Percentiles rank a stretch among this genome's conserved stretches.
Evolutionary conservation across 2,888 invertebrate genomes (phyloP).

Genomic region (Julus scandinavius): DNA sequence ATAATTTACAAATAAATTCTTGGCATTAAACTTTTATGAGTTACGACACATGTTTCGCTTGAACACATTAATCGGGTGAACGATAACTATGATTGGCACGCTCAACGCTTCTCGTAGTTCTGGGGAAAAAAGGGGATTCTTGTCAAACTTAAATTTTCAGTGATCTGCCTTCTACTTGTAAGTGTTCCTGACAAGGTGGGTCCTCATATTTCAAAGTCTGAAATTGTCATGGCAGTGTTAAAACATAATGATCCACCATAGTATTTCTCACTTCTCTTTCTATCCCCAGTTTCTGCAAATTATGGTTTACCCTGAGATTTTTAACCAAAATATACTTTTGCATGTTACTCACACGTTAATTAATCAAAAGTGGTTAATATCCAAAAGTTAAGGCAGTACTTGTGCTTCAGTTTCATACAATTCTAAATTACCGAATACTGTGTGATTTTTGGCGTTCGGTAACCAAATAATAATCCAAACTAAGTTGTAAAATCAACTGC

Average conservation of each 20-base stretch:
- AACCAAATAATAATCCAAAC: no score
- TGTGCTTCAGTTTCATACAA: not conserved
- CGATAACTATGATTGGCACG: constrained; percentile 10
- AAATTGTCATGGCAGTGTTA: not conserved
- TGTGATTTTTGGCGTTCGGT: no score
- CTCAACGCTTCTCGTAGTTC: not conserved
- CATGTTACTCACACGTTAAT: not conserved
- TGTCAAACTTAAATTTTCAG: not conserved
- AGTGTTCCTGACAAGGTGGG: no score
- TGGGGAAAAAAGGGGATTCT: not conserved
- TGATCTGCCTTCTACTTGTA: no score
- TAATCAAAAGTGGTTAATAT: not conserved
- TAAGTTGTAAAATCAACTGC: no score
- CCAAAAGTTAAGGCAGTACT: not conserved
- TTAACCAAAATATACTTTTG: not conserved
- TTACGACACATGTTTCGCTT: constrained; percentile 10
- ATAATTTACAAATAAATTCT: constrained; percentile 36
- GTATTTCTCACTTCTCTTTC: not conserved
- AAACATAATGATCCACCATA: not conserved
- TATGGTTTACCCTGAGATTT: constrained; percentile 4
- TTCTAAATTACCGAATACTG: not conserved
- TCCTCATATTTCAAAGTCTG: not conserved
- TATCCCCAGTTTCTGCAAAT: not conserved
- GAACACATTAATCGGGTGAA: constrained; percentile 34
- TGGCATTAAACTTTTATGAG: not conserved